Conservation (phyloP, 2,113 vertebrate genomes). For the Petaurus breviceps region DNA sequence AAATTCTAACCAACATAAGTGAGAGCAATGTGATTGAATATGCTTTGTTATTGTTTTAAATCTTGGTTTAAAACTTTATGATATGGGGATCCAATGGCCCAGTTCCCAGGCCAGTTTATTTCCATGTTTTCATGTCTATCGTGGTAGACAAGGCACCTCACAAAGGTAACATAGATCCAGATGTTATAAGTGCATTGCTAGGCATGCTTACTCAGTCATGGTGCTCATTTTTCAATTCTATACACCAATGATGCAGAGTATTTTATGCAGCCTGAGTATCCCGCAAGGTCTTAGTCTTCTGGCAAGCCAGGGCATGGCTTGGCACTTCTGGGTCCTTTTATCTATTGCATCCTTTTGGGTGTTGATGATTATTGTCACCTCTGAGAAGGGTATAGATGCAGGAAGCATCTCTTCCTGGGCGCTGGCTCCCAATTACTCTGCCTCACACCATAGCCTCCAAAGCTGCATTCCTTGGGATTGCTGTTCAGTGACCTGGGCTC, state of each 20-base stretch:
- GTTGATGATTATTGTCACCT: neutral
- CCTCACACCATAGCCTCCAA: neutral
- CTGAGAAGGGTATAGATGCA: neutral
- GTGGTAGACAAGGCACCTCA: neutral
- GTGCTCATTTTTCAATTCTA: neutral
- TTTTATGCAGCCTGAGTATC: no score
- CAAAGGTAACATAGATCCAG: neutral
- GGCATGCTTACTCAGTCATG: neutral
- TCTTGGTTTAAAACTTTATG: neutral
- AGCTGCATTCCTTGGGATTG: neutral
- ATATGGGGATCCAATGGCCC: neutral
- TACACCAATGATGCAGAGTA: neutral
- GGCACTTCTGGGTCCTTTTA: neutral
- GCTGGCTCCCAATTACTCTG: neutral
- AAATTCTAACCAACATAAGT: neutral
- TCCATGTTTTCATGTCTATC: neutral
- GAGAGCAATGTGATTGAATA: neutral
- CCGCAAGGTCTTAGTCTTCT: no score
- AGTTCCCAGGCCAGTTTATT: neutral
- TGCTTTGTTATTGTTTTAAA: neutral
- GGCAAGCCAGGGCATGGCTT: neutral
- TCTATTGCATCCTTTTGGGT: no score
- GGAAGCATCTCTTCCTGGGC: neutral
- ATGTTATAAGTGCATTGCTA: neutral
- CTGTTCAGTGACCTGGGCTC: no score